phyloP scores from a whole-genome alignment of 37 sponge, comb jelly and placozoan genomes.

The Beroe ovata region DNA sequence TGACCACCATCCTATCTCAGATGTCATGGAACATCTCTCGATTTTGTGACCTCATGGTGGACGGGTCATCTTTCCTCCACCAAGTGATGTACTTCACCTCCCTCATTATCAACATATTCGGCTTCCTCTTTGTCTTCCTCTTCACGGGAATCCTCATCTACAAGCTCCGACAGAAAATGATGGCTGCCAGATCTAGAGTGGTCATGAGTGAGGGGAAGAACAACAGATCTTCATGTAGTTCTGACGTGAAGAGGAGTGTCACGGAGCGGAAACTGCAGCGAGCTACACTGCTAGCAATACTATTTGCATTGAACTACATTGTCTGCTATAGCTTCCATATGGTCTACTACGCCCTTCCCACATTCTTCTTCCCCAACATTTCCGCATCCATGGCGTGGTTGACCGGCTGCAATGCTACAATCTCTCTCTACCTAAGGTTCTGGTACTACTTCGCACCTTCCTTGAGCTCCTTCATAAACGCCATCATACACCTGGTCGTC shows the following conservation, averaged over 20 bases:
- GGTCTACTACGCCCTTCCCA: not conserved
- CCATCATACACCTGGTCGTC: not conserved
- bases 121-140: not conserved
- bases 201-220: not conserved
- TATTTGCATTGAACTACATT: not conserved
- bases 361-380: not conserved
- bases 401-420: not conserved
- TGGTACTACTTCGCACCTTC: conserved; percentile 15
- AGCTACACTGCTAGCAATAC: not conserved
- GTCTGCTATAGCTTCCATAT: not conserved
- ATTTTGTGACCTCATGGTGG: not conserved
- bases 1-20: not conserved
- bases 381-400: not conserved
- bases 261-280: not conserved
- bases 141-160: not conserved
- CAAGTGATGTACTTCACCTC: not conserved
- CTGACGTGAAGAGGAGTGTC: not conserved
- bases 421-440: conserved; percentile 3
- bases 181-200: not conserved
- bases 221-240: not conserved
- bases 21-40: not conserved
- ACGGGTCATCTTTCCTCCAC: conserved; percentile 2
- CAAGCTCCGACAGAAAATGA: not conserved
- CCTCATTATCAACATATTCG: conserved; percentile 13
- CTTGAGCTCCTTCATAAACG: not conserved